Evolutionary conservation across 2,113 vertebrate genomes (phyloP).

Genomic region (Plecotus auritus): DNA sequence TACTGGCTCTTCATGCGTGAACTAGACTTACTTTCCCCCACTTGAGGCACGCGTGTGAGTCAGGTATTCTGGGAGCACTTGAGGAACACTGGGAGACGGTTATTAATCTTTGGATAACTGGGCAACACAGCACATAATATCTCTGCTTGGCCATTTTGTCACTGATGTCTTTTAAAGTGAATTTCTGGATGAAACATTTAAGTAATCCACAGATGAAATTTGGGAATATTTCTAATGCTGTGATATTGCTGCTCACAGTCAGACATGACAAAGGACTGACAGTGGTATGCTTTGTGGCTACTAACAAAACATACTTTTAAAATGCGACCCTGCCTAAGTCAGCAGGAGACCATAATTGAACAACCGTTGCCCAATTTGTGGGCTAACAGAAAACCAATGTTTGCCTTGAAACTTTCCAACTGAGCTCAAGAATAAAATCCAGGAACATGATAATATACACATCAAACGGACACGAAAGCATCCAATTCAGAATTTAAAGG

Average conservation of each 20-base stretch:
- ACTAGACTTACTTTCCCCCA: not conserved
- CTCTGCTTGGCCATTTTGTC: not conserved
- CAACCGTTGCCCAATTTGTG: conserved; percentile 61
- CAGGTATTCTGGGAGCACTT: not conserved
- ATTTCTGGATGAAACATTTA: not conserved
- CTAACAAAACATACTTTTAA: conserved; percentile 53
- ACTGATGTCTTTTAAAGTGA: not conserved
- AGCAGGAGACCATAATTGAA: conserved; percentile 49
- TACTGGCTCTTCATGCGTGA: not conserved
- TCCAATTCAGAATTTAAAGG: not conserved
- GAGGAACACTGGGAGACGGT: not conserved
- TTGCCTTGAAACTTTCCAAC: conserved; percentile 58
- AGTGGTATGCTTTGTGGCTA: conserved; percentile 28
- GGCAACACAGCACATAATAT: not conserved
- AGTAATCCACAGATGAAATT: conserved; percentile 5
- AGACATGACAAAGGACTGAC: conserved; percentile 41
- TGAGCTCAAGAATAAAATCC: conserved; percentile 56
- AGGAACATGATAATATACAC: conserved; percentile 41
- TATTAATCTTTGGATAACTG: not conserved
- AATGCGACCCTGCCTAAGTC: conserved; percentile 51
- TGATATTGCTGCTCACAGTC: not conserved
- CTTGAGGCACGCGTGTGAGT: not conserved
- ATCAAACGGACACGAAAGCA: conserved; percentile 18
- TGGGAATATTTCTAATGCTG: not conserved
- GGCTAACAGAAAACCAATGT: conserved; percentile 63